Evolutionary conservation across 2,797 vertebrate genomes (phyloP).

Genomic region (Sebastiscus tertius): DNA sequence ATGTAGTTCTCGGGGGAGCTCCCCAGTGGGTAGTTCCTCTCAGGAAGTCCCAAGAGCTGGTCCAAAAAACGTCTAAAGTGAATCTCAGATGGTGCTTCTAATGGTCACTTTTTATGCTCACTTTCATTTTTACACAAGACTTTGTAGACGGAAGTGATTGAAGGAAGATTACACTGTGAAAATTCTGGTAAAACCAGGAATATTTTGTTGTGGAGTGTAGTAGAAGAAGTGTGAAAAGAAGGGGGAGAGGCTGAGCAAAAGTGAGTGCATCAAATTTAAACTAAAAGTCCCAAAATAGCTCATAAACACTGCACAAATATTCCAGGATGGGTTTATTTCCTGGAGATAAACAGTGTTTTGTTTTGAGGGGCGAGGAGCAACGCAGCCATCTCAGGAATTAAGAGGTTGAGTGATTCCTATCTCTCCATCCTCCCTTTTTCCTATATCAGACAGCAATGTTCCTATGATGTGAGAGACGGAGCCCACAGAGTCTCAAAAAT

Average conservation of each 20-base stretch:
- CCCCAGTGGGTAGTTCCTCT: no score
- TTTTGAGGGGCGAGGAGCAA: background rate
- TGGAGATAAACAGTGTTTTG: background rate
- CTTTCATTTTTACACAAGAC: background rate
- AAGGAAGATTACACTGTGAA: background rate
- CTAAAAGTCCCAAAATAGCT: background rate
- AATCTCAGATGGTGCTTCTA: background rate
- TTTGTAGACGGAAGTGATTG: background rate
- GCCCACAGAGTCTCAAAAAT: background rate
- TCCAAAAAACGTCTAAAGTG: fast-evolving
- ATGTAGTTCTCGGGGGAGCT: no score
- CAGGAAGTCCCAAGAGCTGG: no score
- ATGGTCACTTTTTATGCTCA: background rate
- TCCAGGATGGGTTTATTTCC: background rate
- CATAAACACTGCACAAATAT: background rate
- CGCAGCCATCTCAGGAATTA: slow-evolving; percentile 3
- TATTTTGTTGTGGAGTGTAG: background rate
- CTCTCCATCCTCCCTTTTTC: slow-evolving; percentile 1
- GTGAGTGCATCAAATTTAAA: background rate
- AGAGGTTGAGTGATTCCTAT: background rate
- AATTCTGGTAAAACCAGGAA: background rate
- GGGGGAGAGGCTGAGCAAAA: background rate
- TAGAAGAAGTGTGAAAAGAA: background rate
- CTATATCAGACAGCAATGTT: slow-evolving; percentile 26
- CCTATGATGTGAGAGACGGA: slow-evolving; percentile 8